Evolutionary conservation across 2,888 invertebrate species (phyloP).

Genomic region (Lycaena phlaeas): DNA sequence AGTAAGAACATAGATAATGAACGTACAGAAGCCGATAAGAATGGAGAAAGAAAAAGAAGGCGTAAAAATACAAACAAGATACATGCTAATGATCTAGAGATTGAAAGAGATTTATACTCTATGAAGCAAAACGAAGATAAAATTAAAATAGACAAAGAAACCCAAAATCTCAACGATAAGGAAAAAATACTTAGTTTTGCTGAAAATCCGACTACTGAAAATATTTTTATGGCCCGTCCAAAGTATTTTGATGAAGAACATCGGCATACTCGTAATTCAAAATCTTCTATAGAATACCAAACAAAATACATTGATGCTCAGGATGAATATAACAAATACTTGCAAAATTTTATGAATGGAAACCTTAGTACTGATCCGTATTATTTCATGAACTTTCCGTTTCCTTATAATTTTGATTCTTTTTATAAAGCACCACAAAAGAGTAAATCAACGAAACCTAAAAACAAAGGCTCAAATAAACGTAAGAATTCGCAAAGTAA

Average conservation of each 20-base stretch:
- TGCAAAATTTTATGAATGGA: neutral
- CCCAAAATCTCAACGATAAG: neutral
- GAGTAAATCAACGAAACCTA: conserved; percentile 5
- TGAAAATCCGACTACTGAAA: neutral
- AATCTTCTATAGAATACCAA: neutral
- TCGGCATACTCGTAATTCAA: neutral
- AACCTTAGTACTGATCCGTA: conserved; percentile 3
- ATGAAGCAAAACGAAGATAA: neutral
- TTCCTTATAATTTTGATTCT: conserved; percentile 22
- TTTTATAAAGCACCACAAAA: conserved; percentile 19
- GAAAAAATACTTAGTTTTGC: neutral
- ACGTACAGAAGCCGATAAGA: neutral
- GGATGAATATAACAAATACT: conserved; percentile 2
- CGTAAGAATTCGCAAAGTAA: conserved; percentile 9
- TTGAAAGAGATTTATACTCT: neutral
- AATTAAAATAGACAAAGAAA: neutral
- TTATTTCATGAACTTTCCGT: conserved; percentile 13
- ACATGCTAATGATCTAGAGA: conserved; percentile 1
- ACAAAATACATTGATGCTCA: neutral
- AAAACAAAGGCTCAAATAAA: conserved; percentile 10
- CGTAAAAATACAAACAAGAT: conserved; percentile 16
- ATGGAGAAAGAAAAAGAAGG: neutral
- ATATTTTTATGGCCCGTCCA: neutral
- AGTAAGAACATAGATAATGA: neutral
- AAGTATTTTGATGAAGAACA: neutral